These are phyloP conservation scores for Astyanax mexicanus DNA, from an alignment of 2,797 vertebrate species.

Conservation along the genomic window DNA sequence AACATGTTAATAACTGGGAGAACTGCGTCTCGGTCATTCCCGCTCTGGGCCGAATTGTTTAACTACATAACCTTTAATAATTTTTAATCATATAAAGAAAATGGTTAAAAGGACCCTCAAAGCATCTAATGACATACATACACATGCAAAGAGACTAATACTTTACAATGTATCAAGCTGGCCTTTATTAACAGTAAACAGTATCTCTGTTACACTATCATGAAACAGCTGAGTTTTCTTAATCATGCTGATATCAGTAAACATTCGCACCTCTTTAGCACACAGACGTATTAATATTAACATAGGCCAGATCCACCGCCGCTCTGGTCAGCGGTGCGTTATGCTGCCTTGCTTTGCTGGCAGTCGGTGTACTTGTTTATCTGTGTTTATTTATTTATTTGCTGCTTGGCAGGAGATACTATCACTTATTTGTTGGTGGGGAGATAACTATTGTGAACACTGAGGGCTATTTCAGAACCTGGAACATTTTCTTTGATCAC, in stretches of 20 bases:
- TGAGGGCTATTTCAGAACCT: constrained; percentile 34
- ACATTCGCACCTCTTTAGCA: neutral
- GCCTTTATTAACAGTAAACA: no score
- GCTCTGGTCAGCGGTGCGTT: neutral
- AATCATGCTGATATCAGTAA: neutral
- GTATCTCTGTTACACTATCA: neutral
- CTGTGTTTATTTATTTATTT: constrained; percentile 18
- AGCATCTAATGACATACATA: no score
- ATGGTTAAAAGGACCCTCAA: no score
- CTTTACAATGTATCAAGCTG: no score
- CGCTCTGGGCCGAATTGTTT: no score
- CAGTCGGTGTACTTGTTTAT: constrained; percentile 4
- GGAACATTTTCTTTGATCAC: constrained; percentile 59
- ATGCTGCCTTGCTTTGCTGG: constrained; percentile 8
- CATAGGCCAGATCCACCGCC: constrained; percentile 1
- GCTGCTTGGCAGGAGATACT: constrained; percentile 2
- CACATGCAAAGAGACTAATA: no score
- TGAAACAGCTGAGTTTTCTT: neutral
- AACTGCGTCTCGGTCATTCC: no score
- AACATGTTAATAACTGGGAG: no score
- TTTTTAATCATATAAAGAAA: no score
- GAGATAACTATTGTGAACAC: constrained; percentile 19
- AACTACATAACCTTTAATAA: no score
- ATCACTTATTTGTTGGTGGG: constrained; percentile 33
- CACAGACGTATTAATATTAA: constrained; percentile 1